Conservation (phyloP, 2,888 invertebrate genomes). For the Drosophila sordidula region DNA sequence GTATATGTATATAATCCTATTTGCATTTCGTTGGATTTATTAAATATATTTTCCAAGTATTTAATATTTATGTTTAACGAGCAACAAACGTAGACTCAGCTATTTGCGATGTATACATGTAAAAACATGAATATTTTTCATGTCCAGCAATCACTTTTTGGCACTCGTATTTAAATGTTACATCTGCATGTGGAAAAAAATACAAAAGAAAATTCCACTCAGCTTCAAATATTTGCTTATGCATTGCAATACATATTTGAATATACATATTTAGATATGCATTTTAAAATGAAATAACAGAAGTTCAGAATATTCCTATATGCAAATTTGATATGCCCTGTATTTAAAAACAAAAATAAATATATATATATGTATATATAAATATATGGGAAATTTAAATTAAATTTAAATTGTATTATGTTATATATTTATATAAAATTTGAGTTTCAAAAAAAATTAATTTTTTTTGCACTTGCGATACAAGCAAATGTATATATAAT, state of each 20-base stretch:
- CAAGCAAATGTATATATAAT: too few species aligned
- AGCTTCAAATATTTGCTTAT: constrained; percentile 18
- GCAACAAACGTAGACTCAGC: constrained; percentile 6
- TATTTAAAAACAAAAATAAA: too few species aligned
- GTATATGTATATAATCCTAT: constrained; percentile 14
- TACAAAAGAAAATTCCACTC: constrained; percentile 8
- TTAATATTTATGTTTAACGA: constrained; percentile 29
- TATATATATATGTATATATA: too few species aligned
- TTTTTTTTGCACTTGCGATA: too few species aligned
- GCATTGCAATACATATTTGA: not conserved
- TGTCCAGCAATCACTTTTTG: constrained; percentile 10
- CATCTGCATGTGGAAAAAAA: constrained; percentile 15
- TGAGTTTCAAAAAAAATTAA: too few species aligned
- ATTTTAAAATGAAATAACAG: not conserved
- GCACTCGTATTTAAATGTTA: constrained; percentile 21
- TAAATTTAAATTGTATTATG: too few species aligned
- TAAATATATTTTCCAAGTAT: constrained; percentile 18
- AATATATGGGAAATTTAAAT: too few species aligned
- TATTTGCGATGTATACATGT: constrained; percentile 21
- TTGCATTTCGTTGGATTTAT: constrained; percentile 17
- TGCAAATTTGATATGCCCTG: too few species aligned
- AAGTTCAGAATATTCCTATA: not conserved
- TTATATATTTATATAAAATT: too few species aligned
- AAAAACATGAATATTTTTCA: constrained; percentile 10
- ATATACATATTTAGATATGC: not conserved